Evolutionary conservation across 2,113 vertebrate genomes (phyloP).

Genomic region (Varanus komodoensis): DNA sequence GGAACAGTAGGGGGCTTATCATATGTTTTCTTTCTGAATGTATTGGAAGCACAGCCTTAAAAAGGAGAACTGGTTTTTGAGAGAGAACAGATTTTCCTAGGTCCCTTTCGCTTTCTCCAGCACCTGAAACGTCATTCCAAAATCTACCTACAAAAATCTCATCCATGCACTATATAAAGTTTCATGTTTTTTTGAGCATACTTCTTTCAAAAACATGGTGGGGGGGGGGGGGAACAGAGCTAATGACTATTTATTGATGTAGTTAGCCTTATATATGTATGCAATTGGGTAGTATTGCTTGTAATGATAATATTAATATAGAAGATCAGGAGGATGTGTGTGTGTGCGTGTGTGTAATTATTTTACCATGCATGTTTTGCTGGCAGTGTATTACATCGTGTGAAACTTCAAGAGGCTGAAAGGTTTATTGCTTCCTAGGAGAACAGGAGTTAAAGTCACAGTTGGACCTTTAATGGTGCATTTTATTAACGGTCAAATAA

Average conservation of each 20-base stretch:
- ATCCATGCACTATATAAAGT: neutral
- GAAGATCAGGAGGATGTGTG: neutral
- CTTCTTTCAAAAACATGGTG: neutral
- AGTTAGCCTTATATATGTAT: neutral
- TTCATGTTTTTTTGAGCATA: neutral
- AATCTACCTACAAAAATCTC: neutral
- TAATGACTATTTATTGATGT: neutral
- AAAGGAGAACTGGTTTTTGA: neutral
- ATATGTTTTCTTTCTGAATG: neutral
- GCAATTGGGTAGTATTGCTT: neutral
- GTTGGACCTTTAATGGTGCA: neutral
- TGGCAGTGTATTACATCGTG: neutral
- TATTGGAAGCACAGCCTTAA: neutral
- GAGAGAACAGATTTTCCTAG: neutral
- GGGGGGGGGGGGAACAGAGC: no score
- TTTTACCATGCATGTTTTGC: neutral
- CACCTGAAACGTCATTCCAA: neutral
- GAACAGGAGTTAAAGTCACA: constrained; percentile 27
- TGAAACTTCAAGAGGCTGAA: neutral
- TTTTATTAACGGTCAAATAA: constrained; percentile 49
- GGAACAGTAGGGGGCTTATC: constrained; percentile 14
- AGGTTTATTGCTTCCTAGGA: constrained; percentile 36
- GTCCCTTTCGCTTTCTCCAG: neutral
- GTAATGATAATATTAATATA: neutral
- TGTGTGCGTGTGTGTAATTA: neutral